A percentile compares a stretch with the other conserved stretches of the same genome.
Evolutionary conservation across 2,797 vertebrate species (phyloP).

Genomic region (Neosilurus mollespiculum): DNA sequence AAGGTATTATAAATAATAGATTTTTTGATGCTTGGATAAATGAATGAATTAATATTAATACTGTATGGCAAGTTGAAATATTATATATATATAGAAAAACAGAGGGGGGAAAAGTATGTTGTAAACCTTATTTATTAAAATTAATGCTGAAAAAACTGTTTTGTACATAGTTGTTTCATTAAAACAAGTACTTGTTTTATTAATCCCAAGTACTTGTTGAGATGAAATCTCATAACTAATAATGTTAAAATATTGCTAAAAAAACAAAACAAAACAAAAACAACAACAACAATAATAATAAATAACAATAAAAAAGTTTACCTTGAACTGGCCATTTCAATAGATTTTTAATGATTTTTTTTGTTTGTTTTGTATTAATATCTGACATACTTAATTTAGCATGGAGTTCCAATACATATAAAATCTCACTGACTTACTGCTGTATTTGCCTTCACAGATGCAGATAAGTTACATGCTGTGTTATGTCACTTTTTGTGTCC

Average conservation of each 20-base stretch:
- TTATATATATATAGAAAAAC: too few relatives aligned
- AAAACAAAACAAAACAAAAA: background rate
- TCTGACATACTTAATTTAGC: background rate
- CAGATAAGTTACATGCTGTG: conserved; percentile 38
- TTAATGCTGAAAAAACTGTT: background rate
- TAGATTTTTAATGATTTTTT: background rate
- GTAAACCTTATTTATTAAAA: background rate
- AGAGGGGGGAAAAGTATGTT: background rate
- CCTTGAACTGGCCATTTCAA: background rate
- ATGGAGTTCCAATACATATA: background rate
- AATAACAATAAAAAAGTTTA: background rate
- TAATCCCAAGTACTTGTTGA: background rate
- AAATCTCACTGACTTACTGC: background rate
- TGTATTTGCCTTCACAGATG: conserved; percentile 41
- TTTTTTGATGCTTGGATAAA: background rate
- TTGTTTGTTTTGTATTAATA: background rate
- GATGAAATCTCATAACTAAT: background rate
- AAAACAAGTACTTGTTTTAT: too few relatives aligned
- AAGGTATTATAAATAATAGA: background rate
- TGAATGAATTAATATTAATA: background rate
- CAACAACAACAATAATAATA: too few relatives aligned
- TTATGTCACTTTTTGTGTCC: conserved; percentile 43
- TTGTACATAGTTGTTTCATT: background rate
- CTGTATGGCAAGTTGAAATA: background rate
- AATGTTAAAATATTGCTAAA: background rate